Percentiles rank a stretch among this genome's conserved stretches.
phyloP scores from a whole-genome alignment of 2,113 vertebrate genomes.

The Podarcis raffonei region DNA sequence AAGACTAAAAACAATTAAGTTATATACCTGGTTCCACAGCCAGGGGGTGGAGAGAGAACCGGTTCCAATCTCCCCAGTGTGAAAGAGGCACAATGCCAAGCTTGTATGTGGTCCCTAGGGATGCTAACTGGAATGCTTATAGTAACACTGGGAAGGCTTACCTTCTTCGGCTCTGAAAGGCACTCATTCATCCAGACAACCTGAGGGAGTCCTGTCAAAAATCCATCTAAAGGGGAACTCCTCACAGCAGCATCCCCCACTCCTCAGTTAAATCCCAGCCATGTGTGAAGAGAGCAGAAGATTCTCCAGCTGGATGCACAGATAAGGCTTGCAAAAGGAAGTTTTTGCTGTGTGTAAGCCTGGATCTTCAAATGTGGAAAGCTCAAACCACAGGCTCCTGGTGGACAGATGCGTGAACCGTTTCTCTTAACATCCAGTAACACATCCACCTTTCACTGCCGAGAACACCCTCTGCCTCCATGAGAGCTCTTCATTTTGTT shows the following conservation, averaged over 20 bases:
- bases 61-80: background rate
- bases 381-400: background rate
- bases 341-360: fast-evolving
- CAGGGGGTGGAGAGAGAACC: fast-evolving
- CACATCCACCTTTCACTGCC: constrained; percentile 28
- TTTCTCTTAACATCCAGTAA: background rate
- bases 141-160: constrained; percentile 50
- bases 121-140: background rate
- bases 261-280: background rate
- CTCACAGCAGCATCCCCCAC: constrained; percentile 28
- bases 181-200: constrained; percentile 47
- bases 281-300: background rate
- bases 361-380: background rate
- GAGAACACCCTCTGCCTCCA: constrained; percentile 14
- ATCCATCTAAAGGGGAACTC: background rate
- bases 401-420: fast-evolving
- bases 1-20: fast-evolving
- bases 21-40: background rate
- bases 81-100: fast-evolving
- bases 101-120: background rate
- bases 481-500: constrained; percentile 32
- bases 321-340: background rate
- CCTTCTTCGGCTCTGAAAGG: constrained; percentile 59
- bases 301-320: constrained; percentile 3
- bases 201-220: constrained; percentile 12